Evolutionary conservation across 2,888 invertebrate species (phyloP).

Genomic region (Ametastegia equiseti): DNA sequence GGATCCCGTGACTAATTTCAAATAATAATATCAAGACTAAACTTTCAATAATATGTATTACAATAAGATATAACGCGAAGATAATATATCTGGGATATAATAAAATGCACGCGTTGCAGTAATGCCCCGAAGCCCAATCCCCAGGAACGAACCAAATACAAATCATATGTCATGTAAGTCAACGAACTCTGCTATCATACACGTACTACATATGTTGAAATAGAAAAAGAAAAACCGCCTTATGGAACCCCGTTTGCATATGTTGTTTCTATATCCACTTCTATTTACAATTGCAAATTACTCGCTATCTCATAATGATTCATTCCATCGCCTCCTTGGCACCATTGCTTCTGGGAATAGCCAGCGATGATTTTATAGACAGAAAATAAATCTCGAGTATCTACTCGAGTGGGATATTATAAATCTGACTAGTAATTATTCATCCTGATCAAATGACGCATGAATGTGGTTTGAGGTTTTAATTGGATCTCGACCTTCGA

Average conservation of each 20-base stretch:
- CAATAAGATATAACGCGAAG: background rate
- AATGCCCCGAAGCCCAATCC: background rate
- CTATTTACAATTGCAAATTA: background rate
- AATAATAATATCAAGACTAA: background rate
- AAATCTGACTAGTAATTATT: background rate
- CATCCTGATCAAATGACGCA: background rate
- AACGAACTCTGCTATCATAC: too few relatives aligned
- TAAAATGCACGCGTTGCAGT: slow-evolving; percentile 7
- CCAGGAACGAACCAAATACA: background rate
- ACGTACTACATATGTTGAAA: too few relatives aligned
- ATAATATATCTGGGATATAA: background rate
- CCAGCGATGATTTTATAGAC: background rate
- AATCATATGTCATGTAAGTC: slow-evolving; percentile 39
- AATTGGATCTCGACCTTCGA: background rate
- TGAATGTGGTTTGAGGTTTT: background rate
- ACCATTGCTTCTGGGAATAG: background rate
- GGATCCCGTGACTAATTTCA: background rate
- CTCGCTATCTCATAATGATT: background rate
- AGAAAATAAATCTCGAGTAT: too few relatives aligned
- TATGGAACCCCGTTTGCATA: too few relatives aligned
- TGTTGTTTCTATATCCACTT: background rate
- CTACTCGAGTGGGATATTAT: background rate
- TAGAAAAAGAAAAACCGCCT: background rate
- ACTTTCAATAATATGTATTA: background rate
- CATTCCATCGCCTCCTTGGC: background rate